Evolutionary conservation across 2,797 vertebrate species (phyloP).

Genomic region (Siniperca scherzeri): DNA sequence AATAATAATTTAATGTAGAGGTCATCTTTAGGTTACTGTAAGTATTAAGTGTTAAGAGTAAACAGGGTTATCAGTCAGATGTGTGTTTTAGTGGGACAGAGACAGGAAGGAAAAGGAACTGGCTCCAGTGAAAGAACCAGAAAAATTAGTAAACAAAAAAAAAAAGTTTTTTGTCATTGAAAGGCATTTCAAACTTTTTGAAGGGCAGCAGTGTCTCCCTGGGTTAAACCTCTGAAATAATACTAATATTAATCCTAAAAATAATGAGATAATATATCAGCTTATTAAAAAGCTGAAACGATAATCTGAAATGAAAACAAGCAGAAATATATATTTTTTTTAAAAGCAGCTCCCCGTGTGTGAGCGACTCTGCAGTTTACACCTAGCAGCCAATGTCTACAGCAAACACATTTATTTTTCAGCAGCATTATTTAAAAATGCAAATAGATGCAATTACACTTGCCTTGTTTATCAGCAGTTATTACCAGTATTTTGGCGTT

Average conservation of each 20-base stretch:
- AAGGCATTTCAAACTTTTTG: conserved; percentile 53
- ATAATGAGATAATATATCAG: conserved; percentile 55
- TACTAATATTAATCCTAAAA: conserved; percentile 51
- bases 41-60: background rate
- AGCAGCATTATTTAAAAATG: conserved; percentile 83
- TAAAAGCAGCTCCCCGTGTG: background rate
- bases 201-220: conserved; percentile 51
- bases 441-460: conserved; percentile 85
- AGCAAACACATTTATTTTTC: conserved; percentile 73
- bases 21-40: background rate
- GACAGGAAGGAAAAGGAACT: background rate
- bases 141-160: background rate
- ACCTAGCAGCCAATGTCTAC: conserved; percentile 65
- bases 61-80: background rate
- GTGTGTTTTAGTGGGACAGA: background rate
- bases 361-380: conserved; percentile 37
- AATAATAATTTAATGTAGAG: background rate
- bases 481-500: conserved; percentile 81
- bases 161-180: conserved; percentile 26
- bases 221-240: conserved; percentile 32
- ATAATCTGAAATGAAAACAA: conserved; percentile 64
- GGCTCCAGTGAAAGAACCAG: background rate
- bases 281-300: conserved; percentile 58
- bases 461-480: conserved; percentile 83
- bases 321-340: conserved; percentile 5